A percentile compares a stretch with the other conserved stretches of the same genome.
phyloP scores from a whole-genome alignment of 2,113 vertebrate genomes.

The Leiothrix lutea region DNA sequence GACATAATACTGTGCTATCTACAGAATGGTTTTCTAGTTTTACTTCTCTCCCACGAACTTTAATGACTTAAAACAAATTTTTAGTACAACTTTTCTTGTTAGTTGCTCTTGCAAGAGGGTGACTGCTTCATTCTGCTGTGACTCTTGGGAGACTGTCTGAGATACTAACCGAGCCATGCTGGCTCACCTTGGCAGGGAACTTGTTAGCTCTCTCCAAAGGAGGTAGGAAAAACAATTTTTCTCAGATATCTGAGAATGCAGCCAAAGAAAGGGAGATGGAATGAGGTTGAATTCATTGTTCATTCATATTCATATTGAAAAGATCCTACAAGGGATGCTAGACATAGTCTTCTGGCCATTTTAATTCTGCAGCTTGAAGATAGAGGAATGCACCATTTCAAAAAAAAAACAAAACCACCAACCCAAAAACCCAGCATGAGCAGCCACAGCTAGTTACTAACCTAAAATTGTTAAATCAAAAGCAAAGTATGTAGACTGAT shows the following conservation, averaged over 20 bases:
- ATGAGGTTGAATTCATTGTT: background rate
- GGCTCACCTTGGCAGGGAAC: background rate
- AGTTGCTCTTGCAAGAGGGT: background rate
- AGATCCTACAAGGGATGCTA: background rate
- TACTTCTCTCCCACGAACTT: background rate
- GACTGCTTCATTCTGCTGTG: background rate
- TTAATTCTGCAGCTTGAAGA: background rate
- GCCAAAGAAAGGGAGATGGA: background rate
- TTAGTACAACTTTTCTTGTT: background rate
- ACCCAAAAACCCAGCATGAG: background rate
- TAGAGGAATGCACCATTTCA: background rate
- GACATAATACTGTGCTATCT: background rate
- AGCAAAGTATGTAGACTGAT: background rate
- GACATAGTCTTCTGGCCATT: background rate
- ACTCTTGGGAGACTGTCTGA: background rate
- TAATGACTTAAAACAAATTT: background rate
- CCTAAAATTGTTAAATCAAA: background rate
- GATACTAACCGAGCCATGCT: background rate
- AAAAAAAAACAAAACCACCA: no score
- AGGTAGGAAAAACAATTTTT: background rate
- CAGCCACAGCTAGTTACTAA: background rate
- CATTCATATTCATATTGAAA: background rate
- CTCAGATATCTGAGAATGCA: background rate
- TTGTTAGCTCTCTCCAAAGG: background rate
- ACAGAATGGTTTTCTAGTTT: background rate